Base-by-base conservation (phyloP, 2,888 invertebrate species). In the Sepiola atlantica region DNA sequence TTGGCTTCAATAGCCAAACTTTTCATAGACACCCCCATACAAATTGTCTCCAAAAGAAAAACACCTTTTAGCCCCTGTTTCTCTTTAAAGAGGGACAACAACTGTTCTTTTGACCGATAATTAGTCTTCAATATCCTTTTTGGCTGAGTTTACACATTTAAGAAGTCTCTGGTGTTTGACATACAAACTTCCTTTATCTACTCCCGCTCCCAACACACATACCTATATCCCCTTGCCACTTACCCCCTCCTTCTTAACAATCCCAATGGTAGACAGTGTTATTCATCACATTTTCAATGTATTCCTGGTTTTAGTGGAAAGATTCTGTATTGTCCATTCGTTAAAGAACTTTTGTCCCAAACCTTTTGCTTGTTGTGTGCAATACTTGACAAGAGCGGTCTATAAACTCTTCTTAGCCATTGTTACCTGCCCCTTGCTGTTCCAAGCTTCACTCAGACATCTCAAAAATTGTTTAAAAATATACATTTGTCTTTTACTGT, bases 131-230 rank as follows among this genome's bases (percentile, higher is more conserved):
- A 77, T 77, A 77, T 77, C 77, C 77, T 77, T 77, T n/a, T 77
- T 77, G 77, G 77, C 77, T 32, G 32, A 77, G n/a, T 77, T 4
- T n/a, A n/a, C n/a, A 77, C 77, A 45, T 45, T 45, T 77, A 77
- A 77, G 77, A 77, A 77, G 77, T 77, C 77, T 77, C 77, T 77
- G 77, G 77, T 77, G 77, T 77, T 77, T 77, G 77, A 77, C 77
- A 77, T 77, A 77, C 32, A 16, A 77, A 14, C 16, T 77, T 77
- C n/a, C 77, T 77, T 77, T 77, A n/a, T 77, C 32, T n/a, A 32
- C 28, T 61, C 24, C 24, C 61, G 8, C 61, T 0, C 77, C 16
- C n/a, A 45, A 45, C 8, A 45, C 45, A 45, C 45, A 45, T 45
- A 4, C 4, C 8, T 45, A 45, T 45, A 2, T 45, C 8, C 45